Conservation (phyloP, 2,888 invertebrate genomes). For the Dexiosoma caninum region DNA sequence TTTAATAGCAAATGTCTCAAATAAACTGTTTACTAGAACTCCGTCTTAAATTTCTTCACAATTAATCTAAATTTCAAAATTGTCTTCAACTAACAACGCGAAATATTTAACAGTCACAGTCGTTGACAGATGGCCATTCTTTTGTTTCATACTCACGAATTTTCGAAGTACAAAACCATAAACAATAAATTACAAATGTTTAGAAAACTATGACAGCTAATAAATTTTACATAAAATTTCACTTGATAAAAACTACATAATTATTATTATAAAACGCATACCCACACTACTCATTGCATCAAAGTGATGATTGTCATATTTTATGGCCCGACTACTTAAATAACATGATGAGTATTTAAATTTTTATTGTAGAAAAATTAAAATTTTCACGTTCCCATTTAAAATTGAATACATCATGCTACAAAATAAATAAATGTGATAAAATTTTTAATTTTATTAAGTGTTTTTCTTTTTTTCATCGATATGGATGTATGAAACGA, state of each 20-base stretch:
- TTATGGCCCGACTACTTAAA: conserved; percentile 33
- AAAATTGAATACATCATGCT: conserved; percentile 1
- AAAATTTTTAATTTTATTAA: not conserved
- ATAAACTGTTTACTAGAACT: too few relatives aligned
- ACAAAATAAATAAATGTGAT: conserved; percentile 9
- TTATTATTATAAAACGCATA: not conserved
- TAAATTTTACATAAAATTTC: conserved; percentile 39
- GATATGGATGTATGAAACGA: not conserved
- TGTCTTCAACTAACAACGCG: too few relatives aligned
- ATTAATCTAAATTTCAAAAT: too few relatives aligned
- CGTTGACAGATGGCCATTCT: not conserved
- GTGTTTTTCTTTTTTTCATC: not conserved
- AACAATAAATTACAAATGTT: not conserved
- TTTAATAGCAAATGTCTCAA: too few relatives aligned
- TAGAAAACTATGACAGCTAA: conserved; percentile 32
- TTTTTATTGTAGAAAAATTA: not conserved
- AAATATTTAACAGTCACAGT: too few relatives aligned
- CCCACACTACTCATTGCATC: conserved; percentile 10
- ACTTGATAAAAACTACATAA: not conserved
- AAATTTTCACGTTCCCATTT: not conserved
- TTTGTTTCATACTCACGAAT: too few relatives aligned
- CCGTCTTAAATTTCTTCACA: too few relatives aligned
- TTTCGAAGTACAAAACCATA: not conserved
- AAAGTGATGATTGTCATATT: conserved; percentile 55
- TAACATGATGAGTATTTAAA: conserved; percentile 10